These are phyloP conservation scores for Globia sparganii DNA, from an alignment of 2,888 invertebrate species.

Conservation along the genomic window DNA sequence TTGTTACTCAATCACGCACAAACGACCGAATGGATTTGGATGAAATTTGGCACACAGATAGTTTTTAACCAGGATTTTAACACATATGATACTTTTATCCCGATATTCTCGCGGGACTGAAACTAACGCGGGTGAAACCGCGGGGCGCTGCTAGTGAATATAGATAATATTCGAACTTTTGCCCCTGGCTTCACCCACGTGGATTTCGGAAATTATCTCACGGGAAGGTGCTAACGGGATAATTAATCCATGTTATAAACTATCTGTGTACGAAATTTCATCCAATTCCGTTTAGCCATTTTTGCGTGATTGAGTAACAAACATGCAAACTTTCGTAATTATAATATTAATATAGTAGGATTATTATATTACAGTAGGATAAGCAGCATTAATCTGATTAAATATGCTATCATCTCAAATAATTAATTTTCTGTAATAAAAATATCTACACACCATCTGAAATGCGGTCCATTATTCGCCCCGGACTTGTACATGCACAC, in stretches of 20 bases:
- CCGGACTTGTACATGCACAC: conserved; percentile 59
- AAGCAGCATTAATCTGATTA: background rate
- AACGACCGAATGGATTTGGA: no score
- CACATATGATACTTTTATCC: no score
- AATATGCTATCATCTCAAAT: background rate
- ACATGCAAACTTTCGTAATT: background rate
- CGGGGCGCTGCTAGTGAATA: no score
- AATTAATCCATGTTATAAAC: background rate
- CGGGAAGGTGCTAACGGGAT: background rate
- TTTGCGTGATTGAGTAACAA: background rate
- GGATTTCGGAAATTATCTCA: background rate
- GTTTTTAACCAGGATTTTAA: no score
- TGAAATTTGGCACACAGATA: no score
- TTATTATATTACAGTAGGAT: background rate
- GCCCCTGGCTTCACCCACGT: background rate
- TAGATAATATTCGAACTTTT: background rate
- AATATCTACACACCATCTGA: background rate
- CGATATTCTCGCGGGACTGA: no score
- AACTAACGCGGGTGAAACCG: no score
- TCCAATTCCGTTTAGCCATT: background rate
- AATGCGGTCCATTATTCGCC: conserved; percentile 25
- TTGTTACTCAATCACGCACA: no score
- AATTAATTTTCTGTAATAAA: background rate
- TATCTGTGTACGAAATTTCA: background rate
- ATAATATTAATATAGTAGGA: background rate